Percentiles rank a stretch among this genome's conserved stretches.
phyloP scores from a whole-genome alignment of 1,140 invertebrate species.

The Caenorhabditis briggsae region DNA sequence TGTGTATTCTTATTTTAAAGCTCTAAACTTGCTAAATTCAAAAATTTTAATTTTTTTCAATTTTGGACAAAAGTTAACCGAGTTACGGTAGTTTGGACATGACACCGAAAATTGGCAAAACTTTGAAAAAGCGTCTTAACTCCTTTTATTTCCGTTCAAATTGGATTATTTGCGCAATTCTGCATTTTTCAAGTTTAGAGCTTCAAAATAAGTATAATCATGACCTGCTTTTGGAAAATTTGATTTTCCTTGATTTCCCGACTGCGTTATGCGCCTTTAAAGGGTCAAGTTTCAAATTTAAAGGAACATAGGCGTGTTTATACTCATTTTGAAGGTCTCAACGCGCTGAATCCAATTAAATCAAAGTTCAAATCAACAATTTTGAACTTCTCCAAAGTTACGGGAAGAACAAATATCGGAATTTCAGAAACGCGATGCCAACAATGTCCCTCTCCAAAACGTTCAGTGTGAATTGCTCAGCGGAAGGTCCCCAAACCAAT shows the following conservation, averaged over 20 bases:
- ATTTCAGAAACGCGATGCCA: constrained; percentile 52
- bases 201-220: too few relatives aligned
- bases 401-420: background rate
- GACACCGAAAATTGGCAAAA: too few relatives aligned
- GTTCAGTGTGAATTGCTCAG: constrained; percentile 17
- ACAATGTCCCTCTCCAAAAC: constrained; percentile 39
- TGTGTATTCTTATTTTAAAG: background rate
- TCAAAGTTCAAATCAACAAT: background rate
- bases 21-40: background rate
- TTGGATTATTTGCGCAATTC: too few relatives aligned
- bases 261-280: background rate
- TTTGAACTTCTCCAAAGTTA: background rate
- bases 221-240: background rate
- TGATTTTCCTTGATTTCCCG: background rate
- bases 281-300: background rate
- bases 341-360: background rate
- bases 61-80: background rate
- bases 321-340: background rate
- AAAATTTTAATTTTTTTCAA: background rate
- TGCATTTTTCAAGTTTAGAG: too few relatives aligned
- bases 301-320: background rate
- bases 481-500: constrained; percentile 10
- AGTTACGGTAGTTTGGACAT: too few relatives aligned
- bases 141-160: background rate
- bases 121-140: background rate